Evolutionary conservation across 2,888 invertebrate genomes (phyloP).

Genomic region (Clanis bilineata): DNA sequence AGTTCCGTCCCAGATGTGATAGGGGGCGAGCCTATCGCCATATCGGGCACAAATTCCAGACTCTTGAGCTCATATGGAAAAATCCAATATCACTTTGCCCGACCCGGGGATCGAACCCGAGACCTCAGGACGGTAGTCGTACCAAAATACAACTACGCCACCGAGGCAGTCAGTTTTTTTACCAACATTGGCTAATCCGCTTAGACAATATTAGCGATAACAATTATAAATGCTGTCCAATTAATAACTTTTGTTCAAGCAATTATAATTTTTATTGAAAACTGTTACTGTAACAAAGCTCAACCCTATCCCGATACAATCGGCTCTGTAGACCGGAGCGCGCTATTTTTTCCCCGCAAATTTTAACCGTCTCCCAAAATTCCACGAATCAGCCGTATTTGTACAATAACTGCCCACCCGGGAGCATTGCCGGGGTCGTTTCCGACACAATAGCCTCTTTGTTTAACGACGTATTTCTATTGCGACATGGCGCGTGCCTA

Average conservation of each 20-base stretch:
- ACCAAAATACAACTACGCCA: too few species aligned
- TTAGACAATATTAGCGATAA: too few species aligned
- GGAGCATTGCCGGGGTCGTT: conserved; percentile 52
- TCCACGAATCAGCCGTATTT: conserved; percentile 71
- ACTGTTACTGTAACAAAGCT: not conserved
- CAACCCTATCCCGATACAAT: conserved; percentile 64
- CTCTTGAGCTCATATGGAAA: too few species aligned
- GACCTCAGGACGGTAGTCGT: too few species aligned
- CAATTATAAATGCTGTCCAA: too few species aligned
- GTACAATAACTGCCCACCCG: conserved; percentile 69
- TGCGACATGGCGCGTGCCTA: conserved; percentile 60
- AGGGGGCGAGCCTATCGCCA: too few species aligned
- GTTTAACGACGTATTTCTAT: conserved; percentile 77
- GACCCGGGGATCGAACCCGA: too few species aligned
- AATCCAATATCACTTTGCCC: too few species aligned
- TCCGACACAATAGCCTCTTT: conserved; percentile 65
- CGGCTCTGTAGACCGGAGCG: conserved; percentile 50
- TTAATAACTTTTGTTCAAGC: not conserved
- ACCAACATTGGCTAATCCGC: too few species aligned
- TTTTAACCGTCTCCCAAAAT: conserved; percentile 66
- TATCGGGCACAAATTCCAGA: too few species aligned
- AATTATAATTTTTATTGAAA: not conserved
- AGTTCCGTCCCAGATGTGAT: too few species aligned
- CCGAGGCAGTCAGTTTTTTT: too few species aligned
- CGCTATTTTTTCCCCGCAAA: conserved; percentile 68